Base-by-base conservation (phyloP, 2,888 invertebrate species). In the Aromia moschata region DNA sequence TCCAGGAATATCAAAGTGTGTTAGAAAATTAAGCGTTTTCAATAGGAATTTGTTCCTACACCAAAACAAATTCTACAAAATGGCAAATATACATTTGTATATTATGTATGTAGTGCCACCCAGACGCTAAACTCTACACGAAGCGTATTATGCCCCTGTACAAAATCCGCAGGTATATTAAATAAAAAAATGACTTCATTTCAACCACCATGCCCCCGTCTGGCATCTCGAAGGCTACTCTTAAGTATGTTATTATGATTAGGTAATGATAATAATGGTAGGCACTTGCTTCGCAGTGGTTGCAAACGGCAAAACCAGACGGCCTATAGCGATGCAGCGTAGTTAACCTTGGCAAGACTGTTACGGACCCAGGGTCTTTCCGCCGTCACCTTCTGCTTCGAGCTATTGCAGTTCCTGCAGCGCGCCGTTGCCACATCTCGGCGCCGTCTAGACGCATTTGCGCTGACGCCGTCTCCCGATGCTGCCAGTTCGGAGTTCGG, bases 311-410 rank as follows among this genome's bases (percentile, higher is more conserved):
- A 58, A 51, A 31, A 64, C 67, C 67, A 69, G 69, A 67, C 67
- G 63, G 69, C 64, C 62, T 65, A 65, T 68, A 59, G 64, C 67
- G 69, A 71, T 68, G 69, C 70, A 70, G 65, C 71, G n/a, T 66
- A 65, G 70, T 69, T 71, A 70, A 70, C 71, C 71, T 71, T 71
- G 71, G 54, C 62, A 65, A 56, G 58, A 59, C 60, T 62, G 60
- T 60, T 65, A 53, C 62, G 56, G 61, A 57, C 54, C 44, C 58
- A 56, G 62, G 64, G 62, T 62, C 62, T 57, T 66, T 58, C 61
- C 63, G 61, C 63, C 58, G 60, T 37, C 56, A 56, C 56, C 56
- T 47, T 49, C 49, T 49, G 49, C 49, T 25, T 49, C 12, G 25
- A 49, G 49, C 49, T 49, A 36, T 49, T 49, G 49, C 25, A 38